phyloP scores from a whole-genome alignment of 1,140 invertebrate species.

The Pachyrhynchus sulphureomaculatus region DNA sequence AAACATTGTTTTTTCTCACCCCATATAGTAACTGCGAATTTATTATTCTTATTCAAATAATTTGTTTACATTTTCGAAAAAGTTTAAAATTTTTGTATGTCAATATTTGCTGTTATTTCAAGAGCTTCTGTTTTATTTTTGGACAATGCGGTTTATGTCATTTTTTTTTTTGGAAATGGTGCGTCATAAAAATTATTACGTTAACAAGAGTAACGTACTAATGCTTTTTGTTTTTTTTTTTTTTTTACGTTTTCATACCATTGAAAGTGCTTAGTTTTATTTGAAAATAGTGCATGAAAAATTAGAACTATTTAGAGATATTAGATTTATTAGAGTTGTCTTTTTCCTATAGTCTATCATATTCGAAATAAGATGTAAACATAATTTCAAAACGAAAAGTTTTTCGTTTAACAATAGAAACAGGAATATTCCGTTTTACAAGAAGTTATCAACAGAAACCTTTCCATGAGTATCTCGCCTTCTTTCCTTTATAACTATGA shows the following conservation, averaged over 20 bases:
- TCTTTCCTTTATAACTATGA: no score
- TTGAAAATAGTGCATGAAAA: conserved; percentile 2
- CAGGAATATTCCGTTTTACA: no score
- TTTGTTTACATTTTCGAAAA: no score
- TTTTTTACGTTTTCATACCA: neutral
- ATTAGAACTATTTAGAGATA: no score
- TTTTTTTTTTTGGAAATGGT: neutral
- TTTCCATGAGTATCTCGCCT: no score
- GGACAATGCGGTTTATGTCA: neutral
- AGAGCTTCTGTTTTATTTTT: neutral
- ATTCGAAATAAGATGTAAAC: conserved; percentile 3
- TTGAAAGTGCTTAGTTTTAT: no score
- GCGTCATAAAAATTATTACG: conserved; percentile 10
- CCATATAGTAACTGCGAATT: no score
- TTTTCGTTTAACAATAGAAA: no score
- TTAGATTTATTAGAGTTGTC: no score
- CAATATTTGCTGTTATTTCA: neutral
- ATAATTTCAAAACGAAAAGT: neutral
- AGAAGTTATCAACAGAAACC: no score
- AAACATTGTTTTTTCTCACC: no score
- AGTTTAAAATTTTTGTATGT: neutral
- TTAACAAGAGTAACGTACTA: neutral
- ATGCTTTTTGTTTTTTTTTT: conserved; percentile 1
- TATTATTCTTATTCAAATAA: no score
- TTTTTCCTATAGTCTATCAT: neutral